These are phyloP conservation scores for Nothobranchius furzeri DNA, from an alignment of 2,113 vertebrate species.

Conservation along the genomic window DNA sequence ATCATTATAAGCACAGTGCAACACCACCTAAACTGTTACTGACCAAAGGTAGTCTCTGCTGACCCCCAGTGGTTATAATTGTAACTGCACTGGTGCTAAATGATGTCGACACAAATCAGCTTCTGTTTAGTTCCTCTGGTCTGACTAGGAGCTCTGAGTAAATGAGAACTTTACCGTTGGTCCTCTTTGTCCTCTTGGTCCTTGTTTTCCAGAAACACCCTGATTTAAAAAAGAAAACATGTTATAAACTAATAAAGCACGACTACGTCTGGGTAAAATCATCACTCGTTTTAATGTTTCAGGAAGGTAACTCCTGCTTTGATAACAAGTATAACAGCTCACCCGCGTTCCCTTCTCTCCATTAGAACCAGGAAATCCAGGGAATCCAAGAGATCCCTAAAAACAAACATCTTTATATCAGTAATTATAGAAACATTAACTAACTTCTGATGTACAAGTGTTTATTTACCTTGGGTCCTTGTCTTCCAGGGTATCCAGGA, in stretches of 20 bases:
- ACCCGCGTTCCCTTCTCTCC: constrained; percentile 92
- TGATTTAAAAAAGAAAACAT: constrained; percentile 44
- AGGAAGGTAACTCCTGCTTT: too few species aligned
- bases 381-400: constrained; percentile 91
- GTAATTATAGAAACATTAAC: not conserved
- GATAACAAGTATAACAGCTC: constrained; percentile 32
- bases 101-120: not conserved
- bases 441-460: not conserved
- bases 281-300: too few species aligned
- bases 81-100: not conserved
- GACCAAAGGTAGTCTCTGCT: not conserved
- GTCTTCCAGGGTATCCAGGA: constrained; percentile 90
- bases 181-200: constrained; percentile 89
- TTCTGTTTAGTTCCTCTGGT: too few species aligned
- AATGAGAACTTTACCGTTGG: constrained; percentile 80
- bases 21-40: too few species aligned
- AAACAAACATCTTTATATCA: constrained; percentile 14
- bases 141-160: not conserved
- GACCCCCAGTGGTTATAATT: not conserved
- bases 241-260: not conserved
- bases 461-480: constrained; percentile 83
- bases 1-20: too few species aligned
- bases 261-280: too few species aligned
- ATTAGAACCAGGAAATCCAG: constrained; percentile 88
- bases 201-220: constrained; percentile 85